A percentile compares a stretch with the other conserved stretches of the same genome.
Conservation (phyloP, 2,888 invertebrate genomes). For the Cheilosia vernalis region DNA sequence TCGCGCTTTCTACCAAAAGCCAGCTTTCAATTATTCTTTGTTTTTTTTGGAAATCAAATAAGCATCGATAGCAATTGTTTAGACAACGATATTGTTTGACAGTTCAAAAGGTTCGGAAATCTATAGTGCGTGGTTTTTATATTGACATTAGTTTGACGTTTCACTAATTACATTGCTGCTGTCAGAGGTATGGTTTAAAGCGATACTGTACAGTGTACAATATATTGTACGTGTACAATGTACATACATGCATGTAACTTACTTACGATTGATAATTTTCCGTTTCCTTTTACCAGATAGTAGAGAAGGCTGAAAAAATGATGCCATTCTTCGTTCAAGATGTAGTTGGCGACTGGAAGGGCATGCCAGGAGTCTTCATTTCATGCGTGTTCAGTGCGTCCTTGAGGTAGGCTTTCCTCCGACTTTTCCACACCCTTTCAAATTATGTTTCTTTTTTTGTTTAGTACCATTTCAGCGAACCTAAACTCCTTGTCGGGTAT, state of each 20-base stretch:
- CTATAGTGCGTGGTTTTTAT: too few relatives aligned
- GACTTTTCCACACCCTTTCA: background rate
- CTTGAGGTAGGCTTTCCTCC: conserved; percentile 80
- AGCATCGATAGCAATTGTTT: too few relatives aligned
- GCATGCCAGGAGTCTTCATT: conserved; percentile 85
- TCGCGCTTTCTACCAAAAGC: too few relatives aligned
- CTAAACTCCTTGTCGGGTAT: conserved; percentile 84
- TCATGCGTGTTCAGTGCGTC: conserved; percentile 85
- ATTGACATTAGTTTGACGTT: background rate
- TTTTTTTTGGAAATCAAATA: too few relatives aligned
- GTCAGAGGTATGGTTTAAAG: background rate
- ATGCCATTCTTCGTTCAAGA: conserved; percentile 85
- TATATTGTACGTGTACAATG: background rate
- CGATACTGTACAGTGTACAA: background rate
- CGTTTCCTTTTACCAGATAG: conserved; percentile 76
- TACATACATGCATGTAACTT: background rate
- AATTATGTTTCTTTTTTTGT: background rate
- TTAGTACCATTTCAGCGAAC: conserved; percentile 76
- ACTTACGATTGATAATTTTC: background rate
- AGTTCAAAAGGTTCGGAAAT: too few relatives aligned
- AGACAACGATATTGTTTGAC: too few relatives aligned
- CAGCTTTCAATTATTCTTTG: too few relatives aligned
- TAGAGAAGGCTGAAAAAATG: conserved; percentile 81
- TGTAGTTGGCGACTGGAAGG: conserved; percentile 82
- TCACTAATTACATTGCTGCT: too few relatives aligned